Percentiles rank a stretch among this genome's conserved stretches.
These are phyloP conservation scores for Saccopteryx bilineata DNA, from an alignment of 2,113 vertebrate species.

Conservation along the genomic window DNA sequence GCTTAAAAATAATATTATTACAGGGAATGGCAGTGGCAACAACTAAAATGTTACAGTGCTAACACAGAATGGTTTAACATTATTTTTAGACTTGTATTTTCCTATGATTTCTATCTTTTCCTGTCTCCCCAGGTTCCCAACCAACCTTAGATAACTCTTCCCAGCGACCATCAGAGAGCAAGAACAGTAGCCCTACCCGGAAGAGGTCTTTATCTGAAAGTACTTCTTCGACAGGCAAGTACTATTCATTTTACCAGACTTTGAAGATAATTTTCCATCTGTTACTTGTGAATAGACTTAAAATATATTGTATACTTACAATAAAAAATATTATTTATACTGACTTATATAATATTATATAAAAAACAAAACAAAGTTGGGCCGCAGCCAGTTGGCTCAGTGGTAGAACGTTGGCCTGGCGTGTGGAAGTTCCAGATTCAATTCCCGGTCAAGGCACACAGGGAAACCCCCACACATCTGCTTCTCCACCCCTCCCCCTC, in stretches of 20 bases:
- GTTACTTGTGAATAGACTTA: not conserved
- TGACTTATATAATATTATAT: not conserved
- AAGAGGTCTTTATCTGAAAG: slow-evolving; percentile 89
- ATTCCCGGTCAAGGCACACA: too few relatives aligned
- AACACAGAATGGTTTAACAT: not conserved
- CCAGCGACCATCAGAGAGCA: slow-evolving; percentile 87
- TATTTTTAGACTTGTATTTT: slow-evolving; percentile 29
- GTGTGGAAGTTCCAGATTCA: too few relatives aligned
- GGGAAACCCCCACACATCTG: too few relatives aligned
- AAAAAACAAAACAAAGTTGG: too few relatives aligned
- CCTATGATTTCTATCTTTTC: slow-evolving; percentile 73
- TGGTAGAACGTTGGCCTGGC: too few relatives aligned
- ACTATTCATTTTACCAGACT: not conserved
- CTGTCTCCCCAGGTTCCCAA: slow-evolving; percentile 82
- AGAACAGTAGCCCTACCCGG: slow-evolving; percentile 88
- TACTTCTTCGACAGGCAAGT: slow-evolving; percentile 88
- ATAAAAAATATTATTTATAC: not conserved
- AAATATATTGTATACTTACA: not conserved
- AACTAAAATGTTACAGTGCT: slow-evolving; percentile 35
- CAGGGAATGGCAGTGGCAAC: slow-evolving; percentile 29
- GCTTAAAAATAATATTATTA: not conserved
- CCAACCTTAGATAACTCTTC: slow-evolving; percentile 87
- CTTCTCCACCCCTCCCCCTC: too few relatives aligned
- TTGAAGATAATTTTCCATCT: not conserved
- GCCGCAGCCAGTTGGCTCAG: too few relatives aligned